Percentiles rank a stretch among this genome's conserved stretches.
Conservation (phyloP, 2,113 vertebrate species). For the human (Homo sapiens) region GRCh38 chr4:79098501-79099000, state of each 20-base stretch:
- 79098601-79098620: background rate
- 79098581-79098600: background rate
- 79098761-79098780: background rate
- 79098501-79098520: background rate
- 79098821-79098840: background rate
- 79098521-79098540: background rate
- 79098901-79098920: background rate
- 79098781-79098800: background rate
- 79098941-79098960: background rate
- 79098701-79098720: background rate
- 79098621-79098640: background rate
- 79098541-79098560: background rate
- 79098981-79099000: background rate
- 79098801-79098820: slow-evolving; percentile 14
- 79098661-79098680: background rate
- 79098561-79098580: background rate
- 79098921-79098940: background rate
- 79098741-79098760: background rate
- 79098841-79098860: slow-evolving; percentile 13
- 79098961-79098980: background rate
- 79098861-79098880: background rate
- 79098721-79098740: background rate
- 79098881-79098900: background rate
- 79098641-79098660: background rate
- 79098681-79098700: background rate